Conservation (phyloP, 2,888 invertebrate species). For the Myathropa florea region DNA sequence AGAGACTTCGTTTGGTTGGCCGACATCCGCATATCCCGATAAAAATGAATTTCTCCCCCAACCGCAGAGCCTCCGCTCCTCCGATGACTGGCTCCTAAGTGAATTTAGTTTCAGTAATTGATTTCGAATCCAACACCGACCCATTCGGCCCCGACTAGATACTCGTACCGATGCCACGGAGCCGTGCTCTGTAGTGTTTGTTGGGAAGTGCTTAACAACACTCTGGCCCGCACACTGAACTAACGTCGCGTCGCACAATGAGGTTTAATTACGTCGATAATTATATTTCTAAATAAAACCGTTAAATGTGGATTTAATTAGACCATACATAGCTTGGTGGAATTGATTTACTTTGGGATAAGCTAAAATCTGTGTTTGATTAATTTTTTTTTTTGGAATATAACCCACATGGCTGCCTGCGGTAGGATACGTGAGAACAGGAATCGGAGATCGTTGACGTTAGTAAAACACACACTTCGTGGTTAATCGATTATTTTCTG, state of each 20-base stretch:
- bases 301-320: constrained; percentile 69
- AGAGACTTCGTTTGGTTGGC: background rate
- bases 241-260: constrained; percentile 44
- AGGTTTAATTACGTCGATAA: constrained; percentile 63
- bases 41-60: background rate
- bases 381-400: constrained; percentile 31
- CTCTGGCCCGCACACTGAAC: constrained; percentile 19
- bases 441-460: background rate
- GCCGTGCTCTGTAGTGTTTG: background rate
- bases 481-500: too few species aligned
- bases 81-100: constrained; percentile 29
- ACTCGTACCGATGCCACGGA: background rate
- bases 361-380: constrained; percentile 60
- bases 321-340: constrained; percentile 62
- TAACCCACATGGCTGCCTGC: background rate
- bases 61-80: background rate
- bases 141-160: background rate
- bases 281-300: constrained; percentile 69
- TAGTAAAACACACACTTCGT: too few species aligned
- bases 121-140: constrained; percentile 32
- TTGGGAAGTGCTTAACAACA: constrained; percentile 13
- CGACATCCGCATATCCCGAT: background rate
- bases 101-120: constrained; percentile 64
- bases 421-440: background rate
- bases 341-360: constrained; percentile 58